A percentile compares a stretch with the other conserved stretches of the same genome.
Conservation (phyloP, 2,797 vertebrate genomes). For the Siniperca undulata region DNA sequence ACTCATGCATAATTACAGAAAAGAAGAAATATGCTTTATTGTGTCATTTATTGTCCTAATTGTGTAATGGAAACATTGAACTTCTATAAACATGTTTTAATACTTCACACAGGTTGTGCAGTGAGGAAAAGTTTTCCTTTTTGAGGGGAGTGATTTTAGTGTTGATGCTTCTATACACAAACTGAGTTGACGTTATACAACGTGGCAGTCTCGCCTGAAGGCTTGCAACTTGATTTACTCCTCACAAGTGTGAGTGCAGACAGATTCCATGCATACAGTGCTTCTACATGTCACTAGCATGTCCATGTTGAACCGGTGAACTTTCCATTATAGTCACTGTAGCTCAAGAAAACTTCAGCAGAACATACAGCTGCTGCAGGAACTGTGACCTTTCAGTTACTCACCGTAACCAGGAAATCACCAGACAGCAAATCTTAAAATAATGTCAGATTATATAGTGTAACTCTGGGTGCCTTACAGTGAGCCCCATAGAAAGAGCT, state of each 20-base stretch:
- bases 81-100: not conserved
- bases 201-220: conserved; percentile 19
- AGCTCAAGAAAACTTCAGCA: conserved; percentile 7
- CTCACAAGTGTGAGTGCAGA: conserved; percentile 15
- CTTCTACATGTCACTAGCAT: conserved; percentile 9
- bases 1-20: conserved; percentile 28
- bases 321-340: conserved; percentile 16
- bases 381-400: conserved; percentile 2
- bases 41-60: not conserved
- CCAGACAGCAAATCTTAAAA: not conserved
- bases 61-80: not conserved
- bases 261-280: conserved; percentile 28
- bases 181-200: not conserved
- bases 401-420: not conserved
- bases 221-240: conserved; percentile 28
- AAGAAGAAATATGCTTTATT: conserved; percentile 4
- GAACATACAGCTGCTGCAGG: conserved; percentile 7
- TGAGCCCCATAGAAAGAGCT: not conserved
- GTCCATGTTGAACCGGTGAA: conserved; percentile 8
- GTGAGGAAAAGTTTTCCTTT: not conserved
- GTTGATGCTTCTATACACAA: not conserved
- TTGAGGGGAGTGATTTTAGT: not conserved
- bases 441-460: not conserved
- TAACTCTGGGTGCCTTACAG: not conserved
- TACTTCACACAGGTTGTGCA: not conserved